Evolutionary conservation across 2,797 vertebrate species (phyloP).

Genomic region (Rhinella marina): DNA sequence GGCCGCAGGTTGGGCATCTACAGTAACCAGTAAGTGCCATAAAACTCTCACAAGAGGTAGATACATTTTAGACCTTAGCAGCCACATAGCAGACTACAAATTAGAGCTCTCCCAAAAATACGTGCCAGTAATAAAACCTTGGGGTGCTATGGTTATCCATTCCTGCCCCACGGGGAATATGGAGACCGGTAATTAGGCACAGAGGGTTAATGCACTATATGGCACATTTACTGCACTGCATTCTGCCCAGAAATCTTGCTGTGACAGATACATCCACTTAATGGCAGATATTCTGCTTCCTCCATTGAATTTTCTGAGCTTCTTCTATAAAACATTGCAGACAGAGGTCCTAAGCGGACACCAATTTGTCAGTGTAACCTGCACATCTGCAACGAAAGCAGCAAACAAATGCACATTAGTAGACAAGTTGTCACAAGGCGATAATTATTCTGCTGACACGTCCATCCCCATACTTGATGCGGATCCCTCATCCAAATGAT

Average conservation of each 20-base stretch:
- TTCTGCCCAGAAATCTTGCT: not conserved
- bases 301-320: not conserved
- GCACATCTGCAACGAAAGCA: not conserved
- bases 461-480: no score
- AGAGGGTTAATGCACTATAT: not conserved
- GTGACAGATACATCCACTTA: not conserved
- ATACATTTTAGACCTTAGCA: not conserved
- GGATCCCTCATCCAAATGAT: not conserved
- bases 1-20: no score
- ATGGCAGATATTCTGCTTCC: not conserved
- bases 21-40: no score
- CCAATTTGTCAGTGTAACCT: not conserved
- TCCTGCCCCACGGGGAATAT: not conserved
- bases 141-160: not conserved
- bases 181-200: not conserved
- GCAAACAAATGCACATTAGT: not conserved
- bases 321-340: not conserved
- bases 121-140: no score
- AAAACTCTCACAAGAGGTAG: not conserved
- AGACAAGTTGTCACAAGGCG: not conserved
- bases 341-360: not conserved
- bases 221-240: not conserved
- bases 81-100: not conserved
- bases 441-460: not conserved
- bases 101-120: not conserved